Conservation (phyloP, 2,797 vertebrate species). For the Manis pentadactyla region DNA sequence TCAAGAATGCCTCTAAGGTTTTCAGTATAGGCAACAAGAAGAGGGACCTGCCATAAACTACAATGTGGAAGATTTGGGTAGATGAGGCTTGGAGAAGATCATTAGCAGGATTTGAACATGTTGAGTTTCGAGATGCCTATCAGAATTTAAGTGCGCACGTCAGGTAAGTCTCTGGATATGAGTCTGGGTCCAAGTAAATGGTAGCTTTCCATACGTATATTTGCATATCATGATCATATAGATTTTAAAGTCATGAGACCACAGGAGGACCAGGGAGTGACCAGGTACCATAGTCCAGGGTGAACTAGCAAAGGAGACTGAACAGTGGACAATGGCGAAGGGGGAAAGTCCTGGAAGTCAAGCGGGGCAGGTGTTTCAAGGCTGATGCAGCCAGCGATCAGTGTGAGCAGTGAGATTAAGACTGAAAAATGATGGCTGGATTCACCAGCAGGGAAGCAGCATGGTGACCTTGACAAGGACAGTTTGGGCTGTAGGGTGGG, state of each 20-base stretch:
- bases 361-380: neutral
- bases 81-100: too few species aligned
- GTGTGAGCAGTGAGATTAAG: too few species aligned
- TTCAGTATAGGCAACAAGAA: too few species aligned
- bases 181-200: neutral
- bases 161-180: neutral
- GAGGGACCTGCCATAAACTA: too few species aligned
- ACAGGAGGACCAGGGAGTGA: neutral
- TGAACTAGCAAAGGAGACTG: neutral
- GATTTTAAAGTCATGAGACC: neutral
- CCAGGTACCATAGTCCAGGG: neutral
- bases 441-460: too few species aligned
- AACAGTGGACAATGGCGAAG: neutral
- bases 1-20: too few species aligned
- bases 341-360: neutral
- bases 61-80: too few species aligned
- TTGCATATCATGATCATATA: neutral
- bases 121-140: neutral
- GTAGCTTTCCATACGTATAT: neutral
- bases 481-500: too few species aligned
- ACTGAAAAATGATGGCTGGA: too few species aligned
- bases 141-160: neutral
- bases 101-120: neutral
- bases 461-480: too few species aligned
- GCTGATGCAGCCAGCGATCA: neutral